Percentiles rank a stretch among this genome's conserved stretches.
Evolutionary conservation across 2,797 vertebrate species (phyloP).

Genomic region (Borostomias antarcticus): DNA sequence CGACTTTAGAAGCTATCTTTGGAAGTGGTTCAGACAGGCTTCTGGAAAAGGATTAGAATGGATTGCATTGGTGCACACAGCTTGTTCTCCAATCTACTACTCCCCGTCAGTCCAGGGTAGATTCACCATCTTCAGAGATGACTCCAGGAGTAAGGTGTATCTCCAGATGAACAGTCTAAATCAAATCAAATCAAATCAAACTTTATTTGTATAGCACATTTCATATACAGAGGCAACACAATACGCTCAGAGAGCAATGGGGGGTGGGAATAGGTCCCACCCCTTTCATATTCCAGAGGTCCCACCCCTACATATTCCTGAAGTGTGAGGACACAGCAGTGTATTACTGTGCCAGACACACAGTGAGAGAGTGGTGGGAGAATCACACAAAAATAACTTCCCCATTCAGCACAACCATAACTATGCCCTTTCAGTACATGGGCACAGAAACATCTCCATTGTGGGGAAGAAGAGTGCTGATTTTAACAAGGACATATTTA

Average conservation of each 20-base stretch:
- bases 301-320: too few species aligned
- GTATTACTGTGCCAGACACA: slow-evolving; percentile 37
- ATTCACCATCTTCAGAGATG: slow-evolving; percentile 39
- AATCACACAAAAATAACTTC: slow-evolving; percentile 11
- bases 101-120: slow-evolving; percentile 34
- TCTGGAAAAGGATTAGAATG: slow-evolving; percentile 40
- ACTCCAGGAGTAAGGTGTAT: slow-evolving; percentile 24
- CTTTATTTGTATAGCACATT: too few species aligned
- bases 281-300: too few species aligned
- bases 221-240: too few species aligned
- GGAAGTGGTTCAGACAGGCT: slow-evolving; percentile 54
- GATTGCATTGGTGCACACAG: slow-evolving; percentile 14
- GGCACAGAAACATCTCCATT: too few species aligned
- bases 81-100: slow-evolving; percentile 18
- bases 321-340: slow-evolving; percentile 22
- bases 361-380: slow-evolving; percentile 2
- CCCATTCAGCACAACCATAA: slow-evolving; percentile 2
- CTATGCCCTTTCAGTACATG: too few species aligned
- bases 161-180: slow-evolving; percentile 25
- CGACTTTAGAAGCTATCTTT: slow-evolving; percentile 7
- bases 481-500: too few species aligned
- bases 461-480: too few species aligned
- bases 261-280: too few species aligned
- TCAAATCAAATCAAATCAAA: too few species aligned
- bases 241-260: too few species aligned